Conservation (phyloP, 2,113 vertebrate genomes). For the Cricetomys ansorgei region DNA sequence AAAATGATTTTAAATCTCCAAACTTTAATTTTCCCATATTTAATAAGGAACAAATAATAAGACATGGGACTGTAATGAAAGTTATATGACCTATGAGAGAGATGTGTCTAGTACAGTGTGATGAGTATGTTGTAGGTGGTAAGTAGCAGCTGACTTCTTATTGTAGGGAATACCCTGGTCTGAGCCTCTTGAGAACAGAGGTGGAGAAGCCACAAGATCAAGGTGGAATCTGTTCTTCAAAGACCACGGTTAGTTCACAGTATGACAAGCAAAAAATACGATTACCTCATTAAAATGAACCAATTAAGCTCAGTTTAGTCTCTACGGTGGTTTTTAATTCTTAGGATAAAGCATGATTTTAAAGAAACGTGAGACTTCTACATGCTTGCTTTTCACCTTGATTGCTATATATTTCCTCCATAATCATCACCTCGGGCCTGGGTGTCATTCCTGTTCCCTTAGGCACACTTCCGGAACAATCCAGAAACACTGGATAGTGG, state of each 20-base stretch:
- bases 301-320: neutral
- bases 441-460: neutral
- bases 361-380: neutral
- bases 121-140: neutral
- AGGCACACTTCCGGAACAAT: neutral
- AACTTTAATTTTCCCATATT: slow-evolving; percentile 51
- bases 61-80: neutral
- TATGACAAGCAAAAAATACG: slow-evolving; percentile 15
- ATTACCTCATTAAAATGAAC: slow-evolving; percentile 6
- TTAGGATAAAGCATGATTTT: slow-evolving; percentile 1
- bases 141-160: neutral
- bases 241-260: slow-evolving; percentile 13
- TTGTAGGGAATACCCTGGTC: neutral
- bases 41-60: slow-evolving; percentile 35
- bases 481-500: neutral
- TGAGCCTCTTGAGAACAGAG: neutral
- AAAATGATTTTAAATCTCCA: slow-evolving; percentile 46
- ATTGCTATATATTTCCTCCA: neutral
- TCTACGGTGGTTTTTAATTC: neutral
- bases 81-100: neutral
- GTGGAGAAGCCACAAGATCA: neutral
- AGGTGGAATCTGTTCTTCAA: neutral
- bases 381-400: neutral
- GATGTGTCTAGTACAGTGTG: neutral
- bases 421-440: accelerated